Base-by-base conservation (phyloP, 2,113 vertebrate genomes). In the Mobula birostris region DNA sequence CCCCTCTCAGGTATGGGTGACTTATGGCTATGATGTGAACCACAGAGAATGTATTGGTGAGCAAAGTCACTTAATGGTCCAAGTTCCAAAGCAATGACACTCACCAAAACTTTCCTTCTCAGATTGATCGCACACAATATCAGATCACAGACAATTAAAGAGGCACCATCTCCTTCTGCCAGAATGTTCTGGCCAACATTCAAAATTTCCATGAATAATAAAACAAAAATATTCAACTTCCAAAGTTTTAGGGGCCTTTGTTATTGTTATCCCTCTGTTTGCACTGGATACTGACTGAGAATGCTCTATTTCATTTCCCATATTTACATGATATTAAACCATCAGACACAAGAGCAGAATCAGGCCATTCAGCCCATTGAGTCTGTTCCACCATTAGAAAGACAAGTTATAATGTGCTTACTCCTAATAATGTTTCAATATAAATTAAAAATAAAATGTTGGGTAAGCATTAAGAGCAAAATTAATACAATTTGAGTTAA, bases 121-220 rank as follows among this genome's bases (percentile, higher is more conserved):
- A 93, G 36, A 72, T 56, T 48, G 36, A 72, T 72, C 70, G 72
- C 91, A 40, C 90, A 93, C 91, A 93, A 27, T 93, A 93, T 93
- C 91, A 93, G 70, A 93, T 93, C 40, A 36, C 66, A 93, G 91
- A 93, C 91, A 93, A 74, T 56, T 93, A 93, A 74, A 93, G 70
- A 92, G 88, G 63, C 88, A 92, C 88, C 32, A 56, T 93, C 70
- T 24, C 68, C 19, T 76, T 74, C 70, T 74, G 91, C 70, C 91
- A 93, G 91, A 72, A 40, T 74, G 12, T 24, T 74, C 56, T 93
- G 91, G 91, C 91, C 27, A 32, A 72, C 48, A 74, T 93, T 93
- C 91, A 93, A 56, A 74, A 93, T 40, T 74, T 74, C 36, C 40
- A 36, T 36, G 40, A 68, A 93, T 40, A 92, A 92, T 92, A 72